Evolutionary conservation across 2,797 vertebrate species (phyloP).

Genomic region (Hydrocynus forskahlii): DNA sequence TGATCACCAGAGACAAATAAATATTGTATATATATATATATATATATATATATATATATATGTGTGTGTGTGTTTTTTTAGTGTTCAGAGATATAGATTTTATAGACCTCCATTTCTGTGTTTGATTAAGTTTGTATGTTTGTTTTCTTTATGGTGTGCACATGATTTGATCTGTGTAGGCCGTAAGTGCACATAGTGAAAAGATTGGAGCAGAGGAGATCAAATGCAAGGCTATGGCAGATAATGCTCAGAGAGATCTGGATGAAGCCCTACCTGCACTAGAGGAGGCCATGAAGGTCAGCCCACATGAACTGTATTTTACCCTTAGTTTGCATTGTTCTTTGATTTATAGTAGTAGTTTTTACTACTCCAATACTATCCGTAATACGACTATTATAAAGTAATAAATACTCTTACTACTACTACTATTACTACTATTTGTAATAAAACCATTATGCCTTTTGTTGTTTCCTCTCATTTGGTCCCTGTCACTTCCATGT

Average conservation of each 20-base stretch:
- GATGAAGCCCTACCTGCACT: conserved; percentile 88
- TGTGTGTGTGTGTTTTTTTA: background rate
- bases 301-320: too few species aligned
- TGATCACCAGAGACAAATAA: conserved; percentile 45
- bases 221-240: conserved; percentile 86
- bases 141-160: conserved; percentile 21
- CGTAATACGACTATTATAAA: background rate
- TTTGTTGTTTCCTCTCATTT: background rate
- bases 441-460: background rate
- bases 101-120: conserved; percentile 4
- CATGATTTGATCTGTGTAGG: conserved; percentile 68
- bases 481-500: too few species aligned
- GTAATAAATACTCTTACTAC: background rate
- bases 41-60: conserved; percentile 13
- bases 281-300: conserved; percentile 89
- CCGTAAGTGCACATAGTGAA: conserved; percentile 84
- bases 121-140: background rate
- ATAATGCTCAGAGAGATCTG: conserved; percentile 88
- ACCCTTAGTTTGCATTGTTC: background rate
- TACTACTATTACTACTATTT: background rate
- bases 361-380: too few species aligned
- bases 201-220: conserved; percentile 86
- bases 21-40: conserved; percentile 18
- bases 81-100: too few species aligned
- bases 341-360: background rate